Conservation (phyloP, 1,140 invertebrate genomes). For the Drosophila santomea region DNA sequence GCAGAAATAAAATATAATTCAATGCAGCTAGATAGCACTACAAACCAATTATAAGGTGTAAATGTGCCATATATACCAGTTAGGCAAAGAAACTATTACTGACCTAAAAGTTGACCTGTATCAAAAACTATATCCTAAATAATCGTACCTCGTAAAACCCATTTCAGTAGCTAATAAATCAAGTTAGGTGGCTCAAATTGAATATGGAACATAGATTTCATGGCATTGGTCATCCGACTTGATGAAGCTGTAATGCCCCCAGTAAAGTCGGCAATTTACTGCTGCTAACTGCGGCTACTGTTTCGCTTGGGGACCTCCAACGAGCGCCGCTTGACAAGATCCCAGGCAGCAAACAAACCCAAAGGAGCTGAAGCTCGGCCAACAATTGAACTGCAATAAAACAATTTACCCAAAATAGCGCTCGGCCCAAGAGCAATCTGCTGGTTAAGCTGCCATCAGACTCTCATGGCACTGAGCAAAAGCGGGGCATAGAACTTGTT, state of each 20-base stretch:
- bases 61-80: too few relatives aligned
- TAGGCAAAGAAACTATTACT: too few relatives aligned
- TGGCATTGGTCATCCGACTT: background rate
- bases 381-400: conserved; percentile 84
- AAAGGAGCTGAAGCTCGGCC: conserved; percentile 50
- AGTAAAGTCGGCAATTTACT: conserved; percentile 41
- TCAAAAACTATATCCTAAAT: too few relatives aligned
- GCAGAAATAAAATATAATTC: background rate
- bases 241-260: conserved; percentile 32
- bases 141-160: too few relatives aligned
- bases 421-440: conserved; percentile 67
- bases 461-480: conserved; percentile 8
- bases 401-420: conserved; percentile 83
- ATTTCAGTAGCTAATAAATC: background rate
- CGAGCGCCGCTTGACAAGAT: conserved; percentile 67
- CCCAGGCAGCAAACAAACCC: conserved; percentile 58
- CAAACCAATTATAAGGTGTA: too few relatives aligned
- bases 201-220: background rate
- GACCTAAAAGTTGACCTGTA: too few relatives aligned
- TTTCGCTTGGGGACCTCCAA: conserved; percentile 64
- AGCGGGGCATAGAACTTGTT: background rate
- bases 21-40: too few relatives aligned
- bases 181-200: background rate
- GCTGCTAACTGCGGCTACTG: conserved; percentile 59
- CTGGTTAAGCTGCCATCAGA: conserved; percentile 44